phyloP scores from a whole-genome alignment of 2,888 invertebrate genomes.

The Oligia latruncula region DNA sequence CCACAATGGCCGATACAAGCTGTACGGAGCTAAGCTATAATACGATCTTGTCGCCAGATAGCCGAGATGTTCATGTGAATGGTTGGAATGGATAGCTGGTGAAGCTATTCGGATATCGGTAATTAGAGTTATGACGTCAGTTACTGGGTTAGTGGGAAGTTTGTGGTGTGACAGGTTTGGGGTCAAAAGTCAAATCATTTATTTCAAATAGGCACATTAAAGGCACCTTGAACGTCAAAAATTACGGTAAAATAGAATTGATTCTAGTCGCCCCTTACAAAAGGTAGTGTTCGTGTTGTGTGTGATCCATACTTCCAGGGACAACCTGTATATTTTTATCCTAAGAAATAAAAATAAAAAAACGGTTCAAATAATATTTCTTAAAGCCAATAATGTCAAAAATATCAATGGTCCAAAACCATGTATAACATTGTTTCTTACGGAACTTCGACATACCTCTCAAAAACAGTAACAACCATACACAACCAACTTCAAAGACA shows the following conservation, averaged over 20 bases:
- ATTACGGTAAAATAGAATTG: no score
- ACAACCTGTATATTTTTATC: no score
- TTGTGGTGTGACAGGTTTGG: not conserved
- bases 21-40: conserved; percentile 41
- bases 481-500: not conserved
- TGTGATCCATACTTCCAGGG: no score
- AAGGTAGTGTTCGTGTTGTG: no score
- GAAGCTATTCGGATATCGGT: conserved; percentile 32
- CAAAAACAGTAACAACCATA: conserved; percentile 9
- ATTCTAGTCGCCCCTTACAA: no score
- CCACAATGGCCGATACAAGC: conserved; percentile 64
- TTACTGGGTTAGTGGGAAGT: not conserved
- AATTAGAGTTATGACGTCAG: conserved; percentile 6
- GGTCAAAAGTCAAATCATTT: no score
- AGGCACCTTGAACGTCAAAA: no score
- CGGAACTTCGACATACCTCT: not conserved
- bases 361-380: no score
- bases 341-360: not conserved
- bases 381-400: not conserved
- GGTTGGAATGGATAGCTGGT: conserved; percentile 5
- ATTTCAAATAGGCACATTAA: no score
- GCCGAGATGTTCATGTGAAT: conserved; percentile 39
- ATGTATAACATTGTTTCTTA: not conserved
- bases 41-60: conserved; percentile 49
- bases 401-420: not conserved